A percentile compares a stretch with the other conserved stretches of the same genome.
phyloP scores from a whole-genome alignment of 2,888 invertebrate species.

The Biston stratarius region DNA sequence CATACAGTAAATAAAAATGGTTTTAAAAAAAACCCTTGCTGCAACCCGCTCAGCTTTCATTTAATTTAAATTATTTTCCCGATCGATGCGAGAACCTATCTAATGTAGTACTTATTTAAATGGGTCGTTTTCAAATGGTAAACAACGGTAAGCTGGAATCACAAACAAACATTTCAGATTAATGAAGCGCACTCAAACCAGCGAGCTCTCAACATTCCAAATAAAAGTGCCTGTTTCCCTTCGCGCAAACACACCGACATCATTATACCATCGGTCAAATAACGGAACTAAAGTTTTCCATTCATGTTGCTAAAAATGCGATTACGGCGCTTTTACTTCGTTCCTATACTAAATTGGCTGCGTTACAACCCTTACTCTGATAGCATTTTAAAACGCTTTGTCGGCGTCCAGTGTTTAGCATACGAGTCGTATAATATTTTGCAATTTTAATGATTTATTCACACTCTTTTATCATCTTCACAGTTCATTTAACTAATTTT shows the following conservation, averaged over 20 bases:
- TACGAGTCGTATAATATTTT: no score
- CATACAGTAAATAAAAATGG: no score
- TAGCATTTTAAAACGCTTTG: not conserved
- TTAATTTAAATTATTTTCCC: not conserved
- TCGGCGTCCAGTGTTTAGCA: no score
- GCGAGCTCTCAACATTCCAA: not conserved
- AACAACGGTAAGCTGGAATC: constrained; percentile 5
- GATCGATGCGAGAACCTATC: not conserved
- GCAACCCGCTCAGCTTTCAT: no score
- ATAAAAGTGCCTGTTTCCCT: not conserved
- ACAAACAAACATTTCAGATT: constrained; percentile 10
- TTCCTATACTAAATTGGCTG: not conserved
- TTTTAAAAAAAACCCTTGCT: no score
- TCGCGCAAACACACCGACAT: not conserved
- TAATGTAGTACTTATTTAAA: not conserved
- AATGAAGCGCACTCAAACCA: constrained; percentile 1
- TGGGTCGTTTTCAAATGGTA: not conserved
- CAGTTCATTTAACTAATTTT: no score
- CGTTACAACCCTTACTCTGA: not conserved
- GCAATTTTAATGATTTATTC: no score
- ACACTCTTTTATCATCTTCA: no score
- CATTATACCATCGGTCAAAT: no score
- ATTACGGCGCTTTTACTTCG: not conserved
- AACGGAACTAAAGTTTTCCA: not conserved
- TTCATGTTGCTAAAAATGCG: not conserved